phyloP scores from a whole-genome alignment of 2,888 invertebrate species.

The Drosophila barbarae region DNA sequence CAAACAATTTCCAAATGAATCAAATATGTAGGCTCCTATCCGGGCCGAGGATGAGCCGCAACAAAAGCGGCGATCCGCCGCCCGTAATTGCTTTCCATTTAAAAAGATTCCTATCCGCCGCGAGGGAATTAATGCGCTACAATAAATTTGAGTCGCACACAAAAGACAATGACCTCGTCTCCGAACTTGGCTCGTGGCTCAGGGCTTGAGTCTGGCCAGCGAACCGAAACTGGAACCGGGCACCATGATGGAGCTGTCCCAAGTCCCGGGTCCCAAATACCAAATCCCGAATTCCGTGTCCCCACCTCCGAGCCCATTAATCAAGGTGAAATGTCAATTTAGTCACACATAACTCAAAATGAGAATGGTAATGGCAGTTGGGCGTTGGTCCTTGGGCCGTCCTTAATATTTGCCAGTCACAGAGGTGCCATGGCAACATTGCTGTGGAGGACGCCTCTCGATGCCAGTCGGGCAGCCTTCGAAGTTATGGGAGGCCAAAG shows the following conservation, averaged over 20 bases:
- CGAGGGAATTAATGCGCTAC: constrained; percentile 40
- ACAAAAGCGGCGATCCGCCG: constrained; percentile 18
- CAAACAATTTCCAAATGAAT: constrained; percentile 32
- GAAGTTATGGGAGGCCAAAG: constrained; percentile 13
- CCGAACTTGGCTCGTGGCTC: constrained; percentile 8
- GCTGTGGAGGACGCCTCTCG: constrained; percentile 1
- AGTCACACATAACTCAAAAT: constrained; percentile 55
- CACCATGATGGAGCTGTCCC: constrained; percentile 44
- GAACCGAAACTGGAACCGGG: constrained; percentile 12
- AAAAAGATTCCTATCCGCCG: constrained; percentile 35
- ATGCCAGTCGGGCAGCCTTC: constrained; percentile 26
- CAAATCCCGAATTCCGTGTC: neutral
- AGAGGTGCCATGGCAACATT: constrained; percentile 16
- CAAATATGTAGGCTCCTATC: constrained; percentile 26
- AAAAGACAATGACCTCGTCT: constrained; percentile 46
- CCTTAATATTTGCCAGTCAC: constrained; percentile 13
- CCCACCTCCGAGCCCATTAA: constrained; percentile 41
- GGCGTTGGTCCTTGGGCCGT: neutral
- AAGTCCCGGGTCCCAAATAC: neutral
- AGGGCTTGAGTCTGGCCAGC: constrained; percentile 13
- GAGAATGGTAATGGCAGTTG: constrained; percentile 33
- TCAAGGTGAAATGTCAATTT: constrained; percentile 65
- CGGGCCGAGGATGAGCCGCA: constrained; percentile 5
- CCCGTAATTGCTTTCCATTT: constrained; percentile 32
- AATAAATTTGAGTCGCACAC: constrained; percentile 41